Conservation (phyloP, 2,888 invertebrate species). For the Platynereis dumerilii region DNA sequence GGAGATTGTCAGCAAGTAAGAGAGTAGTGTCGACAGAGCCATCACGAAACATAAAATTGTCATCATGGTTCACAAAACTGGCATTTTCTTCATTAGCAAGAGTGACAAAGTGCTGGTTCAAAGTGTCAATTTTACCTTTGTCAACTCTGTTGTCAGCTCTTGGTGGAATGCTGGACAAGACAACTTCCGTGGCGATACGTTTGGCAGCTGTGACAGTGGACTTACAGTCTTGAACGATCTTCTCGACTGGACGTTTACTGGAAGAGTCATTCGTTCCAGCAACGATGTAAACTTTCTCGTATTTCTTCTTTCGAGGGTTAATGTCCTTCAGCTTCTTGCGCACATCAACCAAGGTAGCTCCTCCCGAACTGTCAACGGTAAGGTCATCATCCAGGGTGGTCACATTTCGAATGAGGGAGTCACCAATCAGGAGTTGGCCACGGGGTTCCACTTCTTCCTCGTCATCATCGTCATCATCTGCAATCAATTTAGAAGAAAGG, state of each 20-base stretch:
- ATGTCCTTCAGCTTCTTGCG: too few species aligned
- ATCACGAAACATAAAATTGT: background rate
- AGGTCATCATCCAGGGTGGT: background rate
- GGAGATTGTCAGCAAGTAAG: background rate
- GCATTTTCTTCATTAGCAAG: background rate
- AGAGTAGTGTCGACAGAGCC: background rate
- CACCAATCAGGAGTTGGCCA: background rate
- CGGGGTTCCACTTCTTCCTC: background rate
- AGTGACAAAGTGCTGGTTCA: background rate
- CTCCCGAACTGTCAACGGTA: background rate
- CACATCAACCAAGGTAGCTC: background rate
- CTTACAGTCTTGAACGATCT: conserved; percentile 2
- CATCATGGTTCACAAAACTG: conserved; percentile 1
- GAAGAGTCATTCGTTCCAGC: background rate
- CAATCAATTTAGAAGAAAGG: too few species aligned
- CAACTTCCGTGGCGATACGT: background rate
- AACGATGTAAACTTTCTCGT: background rate
- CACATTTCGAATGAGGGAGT: conserved; percentile 7
- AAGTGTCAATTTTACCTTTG: background rate
- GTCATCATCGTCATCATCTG: background rate
- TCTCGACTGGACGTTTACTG: background rate
- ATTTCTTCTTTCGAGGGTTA: conserved; percentile 6
- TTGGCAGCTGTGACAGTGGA: background rate
- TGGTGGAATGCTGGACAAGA: background rate
- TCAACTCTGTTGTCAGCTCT: conserved; percentile 1